Evolutionary conservation across 2,797 vertebrate genomes (phyloP).

Genomic region (Eleutherodactylus coqui): DNA sequence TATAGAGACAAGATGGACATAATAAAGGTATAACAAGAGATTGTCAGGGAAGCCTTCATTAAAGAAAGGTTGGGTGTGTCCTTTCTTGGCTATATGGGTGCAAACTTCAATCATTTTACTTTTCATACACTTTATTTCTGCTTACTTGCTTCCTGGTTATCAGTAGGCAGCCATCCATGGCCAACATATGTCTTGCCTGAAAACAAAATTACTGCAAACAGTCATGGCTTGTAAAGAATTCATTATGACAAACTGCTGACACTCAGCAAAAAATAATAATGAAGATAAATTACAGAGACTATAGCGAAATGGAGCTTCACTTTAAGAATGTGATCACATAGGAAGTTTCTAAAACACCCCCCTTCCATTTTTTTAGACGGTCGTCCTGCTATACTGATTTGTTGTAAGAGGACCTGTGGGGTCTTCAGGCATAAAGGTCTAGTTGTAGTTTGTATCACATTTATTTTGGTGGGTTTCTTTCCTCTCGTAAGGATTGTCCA

Average conservation of each 20-base stretch:
- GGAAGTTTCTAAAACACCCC: no score
- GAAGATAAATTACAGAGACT: background rate
- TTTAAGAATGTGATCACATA: background rate
- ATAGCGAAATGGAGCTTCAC: background rate
- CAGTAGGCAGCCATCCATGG: conserved; percentile 13
- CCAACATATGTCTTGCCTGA: background rate
- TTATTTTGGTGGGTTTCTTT: background rate
- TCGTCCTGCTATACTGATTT: background rate
- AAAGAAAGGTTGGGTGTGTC: background rate
- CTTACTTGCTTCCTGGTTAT: background rate
- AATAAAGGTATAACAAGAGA: no score
- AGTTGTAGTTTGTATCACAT: background rate
- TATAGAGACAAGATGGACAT: no score
- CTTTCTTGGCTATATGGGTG: background rate
- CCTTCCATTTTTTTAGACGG: background rate
- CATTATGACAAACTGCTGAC: conserved; percentile 13
- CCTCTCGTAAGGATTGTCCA: background rate
- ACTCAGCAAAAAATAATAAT: background rate
- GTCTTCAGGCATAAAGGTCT: background rate
- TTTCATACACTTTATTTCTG: background rate
- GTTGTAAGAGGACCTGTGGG: background rate
- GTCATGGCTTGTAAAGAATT: background rate
- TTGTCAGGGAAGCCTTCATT: no score
- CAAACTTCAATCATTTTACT: background rate
- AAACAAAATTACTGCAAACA: background rate